Evolutionary conservation across 2,113 vertebrate genomes (phyloP).

Genomic region (Eulemur macaco): DNA sequence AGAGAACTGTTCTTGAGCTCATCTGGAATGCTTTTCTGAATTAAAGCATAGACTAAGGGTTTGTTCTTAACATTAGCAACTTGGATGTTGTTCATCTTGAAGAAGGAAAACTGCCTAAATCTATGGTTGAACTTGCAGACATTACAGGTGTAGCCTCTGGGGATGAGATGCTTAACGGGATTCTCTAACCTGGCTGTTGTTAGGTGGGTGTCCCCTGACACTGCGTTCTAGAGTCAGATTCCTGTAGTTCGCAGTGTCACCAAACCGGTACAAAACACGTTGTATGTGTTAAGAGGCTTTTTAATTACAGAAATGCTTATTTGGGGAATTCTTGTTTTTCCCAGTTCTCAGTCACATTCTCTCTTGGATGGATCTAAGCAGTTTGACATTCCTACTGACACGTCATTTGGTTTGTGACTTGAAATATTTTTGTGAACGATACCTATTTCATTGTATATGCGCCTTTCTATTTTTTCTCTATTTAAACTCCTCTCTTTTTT

Average conservation of each 20-base stretch:
- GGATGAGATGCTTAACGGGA: too few relatives aligned
- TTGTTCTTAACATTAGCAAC: slow-evolving; percentile 34
- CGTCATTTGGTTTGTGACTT: background rate
- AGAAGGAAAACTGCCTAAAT: slow-evolving; percentile 31
- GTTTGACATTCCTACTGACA: background rate
- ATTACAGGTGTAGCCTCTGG: background rate
- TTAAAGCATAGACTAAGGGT: slow-evolving; percentile 41
- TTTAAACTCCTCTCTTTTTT: background rate
- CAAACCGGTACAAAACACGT: fast-evolving
- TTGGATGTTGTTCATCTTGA: slow-evolving; percentile 31
- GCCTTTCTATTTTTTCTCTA: background rate
- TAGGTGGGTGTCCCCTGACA: background rate
- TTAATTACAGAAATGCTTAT: background rate
- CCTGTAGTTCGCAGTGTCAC: background rate
- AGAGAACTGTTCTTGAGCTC: slow-evolving; percentile 56
- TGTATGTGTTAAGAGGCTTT: background rate
- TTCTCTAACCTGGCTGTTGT: background rate
- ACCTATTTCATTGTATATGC: background rate
- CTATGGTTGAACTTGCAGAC: background rate
- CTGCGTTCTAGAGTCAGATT: background rate
- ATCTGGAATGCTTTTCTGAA: slow-evolving; percentile 50
- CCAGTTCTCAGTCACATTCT: background rate
- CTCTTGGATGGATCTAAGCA: background rate
- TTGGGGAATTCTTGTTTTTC: background rate
- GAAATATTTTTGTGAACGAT: background rate